Evolutionary conservation across 2,797 vertebrate genomes (phyloP).

Genomic region (Strix occidentalis): DNA sequence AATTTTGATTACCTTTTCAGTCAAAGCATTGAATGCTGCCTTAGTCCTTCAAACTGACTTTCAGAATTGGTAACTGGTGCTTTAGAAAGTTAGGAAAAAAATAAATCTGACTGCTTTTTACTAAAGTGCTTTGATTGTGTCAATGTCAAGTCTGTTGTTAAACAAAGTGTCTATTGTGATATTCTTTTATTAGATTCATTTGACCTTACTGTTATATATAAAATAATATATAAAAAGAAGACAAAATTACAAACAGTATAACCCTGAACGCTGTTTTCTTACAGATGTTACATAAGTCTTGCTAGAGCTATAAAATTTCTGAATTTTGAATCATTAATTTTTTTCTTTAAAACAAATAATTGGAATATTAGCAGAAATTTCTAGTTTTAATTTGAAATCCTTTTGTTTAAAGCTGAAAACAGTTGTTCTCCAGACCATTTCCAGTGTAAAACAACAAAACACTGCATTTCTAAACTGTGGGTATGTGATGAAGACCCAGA

Average conservation of each 20-base stretch:
- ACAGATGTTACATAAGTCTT: accelerated
- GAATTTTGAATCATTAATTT: not conserved
- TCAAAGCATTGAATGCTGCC: not conserved
- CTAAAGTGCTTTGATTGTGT: not conserved
- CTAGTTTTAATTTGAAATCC: not conserved
- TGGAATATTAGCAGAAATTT: not conserved
- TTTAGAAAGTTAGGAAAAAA: not conserved
- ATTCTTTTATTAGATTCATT: not conserved
- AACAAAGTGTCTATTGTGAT: too few relatives aligned
- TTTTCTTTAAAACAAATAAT: not conserved
- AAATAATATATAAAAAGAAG: not conserved
- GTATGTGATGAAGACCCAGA: conserved; percentile 98
- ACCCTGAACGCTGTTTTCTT: not conserved
- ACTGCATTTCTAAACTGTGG: conserved; percentile 98
- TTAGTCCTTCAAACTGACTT: not conserved
- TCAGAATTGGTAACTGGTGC: not conserved
- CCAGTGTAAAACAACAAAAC: conserved; percentile 85
- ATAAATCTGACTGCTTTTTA: not conserved
- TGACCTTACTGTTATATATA: not conserved
- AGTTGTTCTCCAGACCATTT: conserved; percentile 85
- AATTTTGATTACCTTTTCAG: not conserved
- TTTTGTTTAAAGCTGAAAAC: conserved; percentile 80
- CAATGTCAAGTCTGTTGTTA: not conserved
- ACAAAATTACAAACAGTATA: not conserved
- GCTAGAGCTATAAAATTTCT: not conserved